These are phyloP conservation scores for Sarcophaga subvicina DNA, from an alignment of 2,888 invertebrate genomes.

Conservation along the genomic window DNA sequence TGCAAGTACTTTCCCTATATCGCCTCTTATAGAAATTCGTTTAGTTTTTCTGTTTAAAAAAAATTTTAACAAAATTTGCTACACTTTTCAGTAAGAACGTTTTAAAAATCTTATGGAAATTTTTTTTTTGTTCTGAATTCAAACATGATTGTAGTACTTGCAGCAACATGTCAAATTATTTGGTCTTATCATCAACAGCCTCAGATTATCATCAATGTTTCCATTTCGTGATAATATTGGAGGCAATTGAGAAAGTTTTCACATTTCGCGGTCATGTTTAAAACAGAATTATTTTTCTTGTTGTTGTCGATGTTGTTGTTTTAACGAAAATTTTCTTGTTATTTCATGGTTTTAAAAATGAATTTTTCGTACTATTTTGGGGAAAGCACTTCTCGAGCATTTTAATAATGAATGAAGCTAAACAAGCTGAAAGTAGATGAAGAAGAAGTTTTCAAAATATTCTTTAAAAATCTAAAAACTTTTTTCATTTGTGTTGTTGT, in stretches of 20 bases:
- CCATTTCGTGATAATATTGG: neutral
- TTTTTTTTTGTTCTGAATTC: too few relatives aligned
- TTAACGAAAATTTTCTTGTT: constrained; percentile 8
- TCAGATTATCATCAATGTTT: neutral
- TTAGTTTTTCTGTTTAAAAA: too few relatives aligned
- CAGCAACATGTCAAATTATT: constrained; percentile 36
- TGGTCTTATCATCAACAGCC: constrained; percentile 5
- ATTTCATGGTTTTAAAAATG: neutral
- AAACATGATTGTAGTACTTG: too few relatives aligned
- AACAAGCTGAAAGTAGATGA: constrained; percentile 20
- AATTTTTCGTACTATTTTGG: constrained; percentile 13
- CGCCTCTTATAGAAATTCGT: too few relatives aligned
- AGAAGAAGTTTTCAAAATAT: constrained; percentile 3
- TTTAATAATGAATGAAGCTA: constrained; percentile 2
- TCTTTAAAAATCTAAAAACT: neutral
- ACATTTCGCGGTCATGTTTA: constrained; percentile 38
- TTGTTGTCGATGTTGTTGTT: constrained; percentile 1
- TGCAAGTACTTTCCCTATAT: too few relatives aligned
- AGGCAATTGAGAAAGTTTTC: constrained; percentile 39
- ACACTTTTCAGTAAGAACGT: too few relatives aligned
- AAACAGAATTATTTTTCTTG: constrained; percentile 38
- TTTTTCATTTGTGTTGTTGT: neutral
- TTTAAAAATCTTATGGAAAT: too few relatives aligned
- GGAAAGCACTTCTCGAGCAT: constrained; percentile 31
- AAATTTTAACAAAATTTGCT: too few relatives aligned